A percentile compares a stretch with the other conserved stretches of the same genome.
phyloP scores from a whole-genome alignment of 2,113 vertebrate species.

The Anolis carolinensis region DNA sequence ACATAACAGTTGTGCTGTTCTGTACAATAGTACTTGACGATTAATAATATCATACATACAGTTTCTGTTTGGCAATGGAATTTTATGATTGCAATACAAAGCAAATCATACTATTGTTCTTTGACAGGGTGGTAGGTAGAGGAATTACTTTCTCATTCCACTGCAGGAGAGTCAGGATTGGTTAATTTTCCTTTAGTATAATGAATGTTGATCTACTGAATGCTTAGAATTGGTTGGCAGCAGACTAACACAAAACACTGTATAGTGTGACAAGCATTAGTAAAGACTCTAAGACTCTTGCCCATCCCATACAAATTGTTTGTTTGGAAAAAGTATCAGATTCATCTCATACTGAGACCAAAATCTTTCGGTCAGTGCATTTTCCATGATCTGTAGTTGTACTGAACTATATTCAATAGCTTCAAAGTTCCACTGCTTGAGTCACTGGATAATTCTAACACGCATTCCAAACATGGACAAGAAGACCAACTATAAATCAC shows the following conservation, averaged over 20 bases:
- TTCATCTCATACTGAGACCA: not conserved
- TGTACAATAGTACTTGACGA: not conserved
- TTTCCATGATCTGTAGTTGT: not conserved
- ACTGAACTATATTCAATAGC: not conserved
- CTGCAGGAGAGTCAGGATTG: constrained; percentile 26
- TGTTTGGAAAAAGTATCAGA: not conserved
- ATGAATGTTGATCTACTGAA: constrained; percentile 20
- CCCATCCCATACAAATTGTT: not conserved
- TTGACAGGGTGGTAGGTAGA: constrained; percentile 36
- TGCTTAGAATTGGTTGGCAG: constrained; percentile 20
- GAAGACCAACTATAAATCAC: not conserved
- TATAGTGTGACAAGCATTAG: constrained; percentile 7
- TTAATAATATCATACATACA: not conserved
- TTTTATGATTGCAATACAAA: constrained; percentile 19
- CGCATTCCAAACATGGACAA: too few species aligned
- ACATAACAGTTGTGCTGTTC: not conserved
- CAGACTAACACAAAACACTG: constrained; percentile 6
- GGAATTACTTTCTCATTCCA: constrained; percentile 36
- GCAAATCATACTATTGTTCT: constrained; percentile 27
- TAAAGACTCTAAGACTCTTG: constrained; percentile 7
- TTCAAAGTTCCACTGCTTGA: not conserved
- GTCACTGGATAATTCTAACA: not conserved
- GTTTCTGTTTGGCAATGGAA: constrained; percentile 7
- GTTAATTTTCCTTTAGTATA: constrained; percentile 26
- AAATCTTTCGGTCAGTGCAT: not conserved